phyloP scores from a whole-genome alignment of 2,888 invertebrate species.

The Polyploca ridens region DNA sequence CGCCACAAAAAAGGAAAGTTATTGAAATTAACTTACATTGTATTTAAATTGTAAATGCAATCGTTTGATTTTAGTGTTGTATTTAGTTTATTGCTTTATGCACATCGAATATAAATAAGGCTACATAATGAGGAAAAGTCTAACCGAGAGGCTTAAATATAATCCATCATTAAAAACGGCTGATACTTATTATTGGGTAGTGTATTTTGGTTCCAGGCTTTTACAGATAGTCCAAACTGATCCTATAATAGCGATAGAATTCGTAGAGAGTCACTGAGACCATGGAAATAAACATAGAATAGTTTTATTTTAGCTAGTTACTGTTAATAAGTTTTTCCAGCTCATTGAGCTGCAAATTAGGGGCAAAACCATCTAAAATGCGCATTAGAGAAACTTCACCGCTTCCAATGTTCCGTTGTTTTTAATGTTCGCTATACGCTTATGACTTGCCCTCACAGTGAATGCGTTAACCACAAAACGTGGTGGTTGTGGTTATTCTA shows the following conservation, averaged over 20 bases:
- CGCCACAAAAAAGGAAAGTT: slow-evolving; percentile 14
- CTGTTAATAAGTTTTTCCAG: too few relatives aligned
- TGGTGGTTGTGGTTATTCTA: slow-evolving; percentile 55
- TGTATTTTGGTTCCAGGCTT: too few relatives aligned
- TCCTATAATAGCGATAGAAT: too few relatives aligned
- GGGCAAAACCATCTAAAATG: not conserved
- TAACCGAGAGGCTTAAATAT: not conserved
- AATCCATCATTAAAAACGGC: too few relatives aligned
- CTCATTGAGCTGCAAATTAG: not conserved
- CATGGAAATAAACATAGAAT: too few relatives aligned
- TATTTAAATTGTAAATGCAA: not conserved
- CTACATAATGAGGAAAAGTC: not conserved
- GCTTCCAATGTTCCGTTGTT: not conserved
- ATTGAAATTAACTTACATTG: slow-evolving; percentile 11
- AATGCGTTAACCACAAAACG: slow-evolving; percentile 35
- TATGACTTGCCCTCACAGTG: slow-evolving; percentile 19
- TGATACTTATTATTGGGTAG: too few relatives aligned
- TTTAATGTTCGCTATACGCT: slow-evolving; percentile 14
- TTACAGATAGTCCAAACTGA: too few relatives aligned
- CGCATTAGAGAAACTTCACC: not conserved
- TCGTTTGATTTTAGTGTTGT: slow-evolving; percentile 6
- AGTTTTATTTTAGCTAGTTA: too few relatives aligned
- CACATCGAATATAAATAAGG: slow-evolving; percentile 2
- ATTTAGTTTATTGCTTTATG: not conserved
- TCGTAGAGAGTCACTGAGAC: too few relatives aligned